Conservation (phyloP, 2,113 vertebrate genomes). For the Pontoporia blainvillei region DNA sequence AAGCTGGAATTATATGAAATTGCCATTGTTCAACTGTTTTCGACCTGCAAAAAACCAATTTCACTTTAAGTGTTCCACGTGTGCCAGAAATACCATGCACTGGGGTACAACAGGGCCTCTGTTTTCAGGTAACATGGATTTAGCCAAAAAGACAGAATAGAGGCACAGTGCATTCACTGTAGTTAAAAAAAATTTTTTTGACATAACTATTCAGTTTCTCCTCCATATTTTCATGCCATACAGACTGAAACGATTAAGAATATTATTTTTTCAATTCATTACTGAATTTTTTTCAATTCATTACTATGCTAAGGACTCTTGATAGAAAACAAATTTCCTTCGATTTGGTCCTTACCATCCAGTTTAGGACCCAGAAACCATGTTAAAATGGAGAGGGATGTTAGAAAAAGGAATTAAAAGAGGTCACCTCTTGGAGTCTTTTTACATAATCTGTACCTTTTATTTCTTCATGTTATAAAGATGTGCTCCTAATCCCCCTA, state of each 20-base stretch:
- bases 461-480: constrained; percentile 12
- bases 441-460: background rate
- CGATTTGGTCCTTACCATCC: background rate
- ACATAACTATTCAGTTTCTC: background rate
- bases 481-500: background rate
- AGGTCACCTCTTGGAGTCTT: background rate
- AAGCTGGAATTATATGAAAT: constrained; percentile 6
- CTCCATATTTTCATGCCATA: background rate
- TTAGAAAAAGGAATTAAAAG: background rate
- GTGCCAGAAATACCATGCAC: background rate
- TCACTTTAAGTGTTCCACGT: background rate
- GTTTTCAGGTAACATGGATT: background rate
- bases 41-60: background rate
- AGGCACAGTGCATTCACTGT: background rate
- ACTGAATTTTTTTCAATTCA: background rate
- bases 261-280: constrained; percentile 12
- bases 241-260: background rate
- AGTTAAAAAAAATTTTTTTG: background rate
- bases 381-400: background rate
- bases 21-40: background rate
- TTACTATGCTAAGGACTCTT: background rate
- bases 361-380: background rate
- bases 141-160: constrained; percentile 4
- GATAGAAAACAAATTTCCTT: constrained; percentile 25
- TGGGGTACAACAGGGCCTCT: background rate